phyloP scores from a whole-genome alignment of 2,113 vertebrate species.

The Semnornis frantzii region DNA sequence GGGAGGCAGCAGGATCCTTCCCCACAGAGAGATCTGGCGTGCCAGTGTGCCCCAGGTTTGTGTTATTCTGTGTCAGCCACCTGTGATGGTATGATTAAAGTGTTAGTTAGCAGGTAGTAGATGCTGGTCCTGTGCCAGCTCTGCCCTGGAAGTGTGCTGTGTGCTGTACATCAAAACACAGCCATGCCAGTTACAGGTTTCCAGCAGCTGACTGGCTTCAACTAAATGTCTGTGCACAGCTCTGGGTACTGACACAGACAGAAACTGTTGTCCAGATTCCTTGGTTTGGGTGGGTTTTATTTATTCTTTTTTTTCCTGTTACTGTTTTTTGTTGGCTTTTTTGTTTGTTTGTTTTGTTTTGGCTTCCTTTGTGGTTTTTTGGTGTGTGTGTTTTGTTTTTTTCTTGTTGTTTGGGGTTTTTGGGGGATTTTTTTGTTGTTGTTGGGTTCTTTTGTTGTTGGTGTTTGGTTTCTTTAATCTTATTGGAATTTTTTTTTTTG shows the following conservation, averaged over 20 bases:
- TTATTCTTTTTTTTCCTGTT: no score
- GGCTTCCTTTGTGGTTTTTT: no score
- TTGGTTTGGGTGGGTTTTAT: no score
- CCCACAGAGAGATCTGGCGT: accelerated
- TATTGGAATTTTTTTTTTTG: not conserved
- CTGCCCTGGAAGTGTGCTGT: not conserved
- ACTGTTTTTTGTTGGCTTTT: no score
- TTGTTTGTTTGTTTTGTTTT: no score
- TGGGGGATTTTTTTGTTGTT: no score
- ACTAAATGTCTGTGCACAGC: not conserved
- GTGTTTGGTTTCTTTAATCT: no score
- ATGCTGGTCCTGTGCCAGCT: not conserved
- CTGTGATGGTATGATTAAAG: conserved; percentile 16
- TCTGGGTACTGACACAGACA: not conserved
- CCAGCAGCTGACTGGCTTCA: not conserved
- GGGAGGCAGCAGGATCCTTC: not conserved
- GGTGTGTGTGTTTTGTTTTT: not conserved
- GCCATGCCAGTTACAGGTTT: not conserved
- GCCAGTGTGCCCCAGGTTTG: not conserved
- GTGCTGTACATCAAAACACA: not conserved
- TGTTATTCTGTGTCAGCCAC: conserved; percentile 19
- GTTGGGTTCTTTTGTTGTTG: no score
- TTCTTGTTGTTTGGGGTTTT: no score
- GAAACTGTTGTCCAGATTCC: not conserved
- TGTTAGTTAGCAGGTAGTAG: conserved; percentile 49